Evolutionary conservation across 1,140 invertebrate genomes (phyloP).

Genomic region (Hermetia illucens): DNA sequence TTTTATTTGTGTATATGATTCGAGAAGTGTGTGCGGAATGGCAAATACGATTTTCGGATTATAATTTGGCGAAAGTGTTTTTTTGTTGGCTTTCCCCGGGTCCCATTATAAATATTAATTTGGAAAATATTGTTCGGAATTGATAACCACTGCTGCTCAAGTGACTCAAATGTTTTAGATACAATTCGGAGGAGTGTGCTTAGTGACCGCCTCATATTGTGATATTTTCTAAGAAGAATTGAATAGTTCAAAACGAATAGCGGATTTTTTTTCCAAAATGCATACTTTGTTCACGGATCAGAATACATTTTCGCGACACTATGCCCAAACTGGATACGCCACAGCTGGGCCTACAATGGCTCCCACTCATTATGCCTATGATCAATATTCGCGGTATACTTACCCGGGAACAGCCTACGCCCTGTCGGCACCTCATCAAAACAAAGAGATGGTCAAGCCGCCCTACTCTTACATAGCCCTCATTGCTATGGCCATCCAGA

Average conservation of each 20-base stretch:
- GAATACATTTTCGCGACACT: slow-evolving; percentile 47
- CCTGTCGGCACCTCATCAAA: slow-evolving; percentile 50
- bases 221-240: not conserved
- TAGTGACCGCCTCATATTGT: too few species aligned
- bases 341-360: slow-evolving; percentile 32
- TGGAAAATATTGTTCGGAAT: too few species aligned
- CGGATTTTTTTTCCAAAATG: too few species aligned
- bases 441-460: slow-evolving; percentile 87
- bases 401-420: slow-evolving; percentile 39
- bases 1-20: too few species aligned
- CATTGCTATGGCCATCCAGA: slow-evolving; percentile 96
- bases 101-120: too few species aligned
- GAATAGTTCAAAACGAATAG: slow-evolving; percentile 2
- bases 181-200: too few species aligned
- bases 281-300: slow-evolving; percentile 79
- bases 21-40: too few species aligned
- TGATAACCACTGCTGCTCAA: too few species aligned
- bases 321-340: slow-evolving; percentile 37
- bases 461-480: slow-evolving; percentile 97
- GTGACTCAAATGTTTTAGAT: too few species aligned
- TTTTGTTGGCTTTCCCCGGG: too few species aligned
- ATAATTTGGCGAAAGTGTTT: too few species aligned
- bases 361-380: slow-evolving; percentile 42
- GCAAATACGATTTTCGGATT: too few species aligned
- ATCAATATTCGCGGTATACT: slow-evolving; percentile 57